Evolutionary conservation across 2,113 vertebrate species (phyloP).

Genomic region (Ctenomys sociabilis): DNA sequence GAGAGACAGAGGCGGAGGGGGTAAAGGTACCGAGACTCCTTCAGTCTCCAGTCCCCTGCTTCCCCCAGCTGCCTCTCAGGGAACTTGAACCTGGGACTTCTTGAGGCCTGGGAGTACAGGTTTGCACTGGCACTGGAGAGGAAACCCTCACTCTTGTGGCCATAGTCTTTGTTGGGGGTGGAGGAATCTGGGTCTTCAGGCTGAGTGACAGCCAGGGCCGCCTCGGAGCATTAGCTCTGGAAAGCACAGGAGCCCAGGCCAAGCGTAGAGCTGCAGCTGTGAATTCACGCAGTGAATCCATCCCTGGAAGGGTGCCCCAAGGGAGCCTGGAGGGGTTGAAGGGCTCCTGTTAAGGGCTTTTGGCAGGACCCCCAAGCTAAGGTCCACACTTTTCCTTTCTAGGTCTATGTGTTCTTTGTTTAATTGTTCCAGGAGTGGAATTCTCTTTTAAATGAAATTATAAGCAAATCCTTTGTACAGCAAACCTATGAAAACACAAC

Average conservation of each 20-base stretch:
- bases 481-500: background rate
- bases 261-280: background rate
- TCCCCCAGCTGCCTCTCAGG: background rate
- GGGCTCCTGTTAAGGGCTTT: background rate
- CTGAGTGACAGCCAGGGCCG: background rate
- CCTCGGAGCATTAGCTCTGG: background rate
- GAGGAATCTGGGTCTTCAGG: background rate
- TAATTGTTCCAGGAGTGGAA: background rate
- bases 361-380: background rate
- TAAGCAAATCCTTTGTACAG: background rate
- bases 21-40: no score
- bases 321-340: background rate
- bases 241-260: background rate
- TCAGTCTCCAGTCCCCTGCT: no score
- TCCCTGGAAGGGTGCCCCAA: background rate
- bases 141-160: background rate
- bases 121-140: background rate
- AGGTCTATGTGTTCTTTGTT: background rate
- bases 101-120: background rate
- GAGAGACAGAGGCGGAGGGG: background rate
- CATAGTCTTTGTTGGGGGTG: background rate
- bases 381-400: background rate
- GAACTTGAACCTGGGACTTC: background rate
- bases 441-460: conserved; percentile 25
- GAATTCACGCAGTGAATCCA: background rate